Evolutionary conservation across 1,140 invertebrate genomes (phyloP), one percentile per base, ranked within the genome.

Genomic region (Drosophila kohkoa): DNA sequence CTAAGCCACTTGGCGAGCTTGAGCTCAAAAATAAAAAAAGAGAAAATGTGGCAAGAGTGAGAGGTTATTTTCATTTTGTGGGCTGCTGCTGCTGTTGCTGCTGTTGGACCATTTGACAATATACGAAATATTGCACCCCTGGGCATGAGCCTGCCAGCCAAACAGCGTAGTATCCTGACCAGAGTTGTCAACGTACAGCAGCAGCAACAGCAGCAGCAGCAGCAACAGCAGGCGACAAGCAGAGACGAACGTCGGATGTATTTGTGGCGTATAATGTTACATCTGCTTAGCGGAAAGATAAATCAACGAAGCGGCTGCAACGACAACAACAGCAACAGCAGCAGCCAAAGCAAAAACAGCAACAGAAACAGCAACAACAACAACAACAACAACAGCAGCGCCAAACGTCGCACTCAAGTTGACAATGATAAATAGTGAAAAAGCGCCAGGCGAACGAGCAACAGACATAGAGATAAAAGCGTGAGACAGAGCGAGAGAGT

Each of bases 341-440:
- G 15, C 78, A 79, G 48, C 60, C 69, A 25, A 28, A 51, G 16
- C 43, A 16, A 20, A 66, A 79, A 60, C 73, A 85, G 68, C 83
- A 63, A 8, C 70, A 41, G 41, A 38, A 15, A 38, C 58, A 41
- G 41, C 46, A 15, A 38, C 58, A 62, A 8, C 75, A 71, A 43
- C 20, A 62, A 25, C 68, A 49, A 13, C 68, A 71, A 43, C 79
- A 82, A 35, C 78, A 80, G 62, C 78, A 86, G 85, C 83, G 83
- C 81, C 86, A 89, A 89, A 81, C 85, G 85, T 89, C 86, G 85
- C 85, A 89, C 85, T 89, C 86, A 89, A 89, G 75, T 86, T 89
- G 85, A 89, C 85, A 89, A 89, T 89, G 85, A 89, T 89, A 89
- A 89, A 89, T 89, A 89, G 85, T 89, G 86, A 86, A 89, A 89